Evolutionary conservation across 2,797 vertebrate species (phyloP).

Genomic region (Pelodytes ibericus): DNA sequence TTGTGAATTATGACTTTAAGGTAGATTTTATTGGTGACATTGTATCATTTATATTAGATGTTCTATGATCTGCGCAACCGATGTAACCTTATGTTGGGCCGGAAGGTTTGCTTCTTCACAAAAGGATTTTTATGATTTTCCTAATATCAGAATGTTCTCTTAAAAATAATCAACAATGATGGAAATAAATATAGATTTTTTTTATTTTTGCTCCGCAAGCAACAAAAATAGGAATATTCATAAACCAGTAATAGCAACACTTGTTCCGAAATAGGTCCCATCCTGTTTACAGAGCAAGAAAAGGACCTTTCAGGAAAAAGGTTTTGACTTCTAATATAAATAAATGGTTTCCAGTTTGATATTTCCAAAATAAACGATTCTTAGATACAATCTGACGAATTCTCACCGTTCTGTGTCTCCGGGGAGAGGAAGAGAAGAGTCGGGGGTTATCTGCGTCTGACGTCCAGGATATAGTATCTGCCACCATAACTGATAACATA

Average conservation of each 20-base stretch:
- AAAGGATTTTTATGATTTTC: too few species aligned
- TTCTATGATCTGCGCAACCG: too few species aligned
- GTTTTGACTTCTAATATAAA: conserved; percentile 26
- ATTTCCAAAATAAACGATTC: conserved; percentile 49
- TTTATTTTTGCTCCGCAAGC: conserved; percentile 5
- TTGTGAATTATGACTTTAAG: too few species aligned
- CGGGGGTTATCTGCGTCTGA: conserved; percentile 63
- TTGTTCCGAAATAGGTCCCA: conserved; percentile 39
- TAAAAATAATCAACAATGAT: background rate
- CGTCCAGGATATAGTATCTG: conserved; percentile 65
- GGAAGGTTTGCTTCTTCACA: background rate
- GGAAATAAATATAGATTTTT: too few species aligned
- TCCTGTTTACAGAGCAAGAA: conserved; percentile 42
- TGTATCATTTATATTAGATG: too few species aligned
- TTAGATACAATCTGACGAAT: conserved; percentile 47
- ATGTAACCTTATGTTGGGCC: background rate
- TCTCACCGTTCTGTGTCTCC: conserved; percentile 61
- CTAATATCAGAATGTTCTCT: too few species aligned
- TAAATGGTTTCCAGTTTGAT: conserved; percentile 39
- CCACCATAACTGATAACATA: conserved; percentile 62
- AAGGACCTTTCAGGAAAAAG: conserved; percentile 29
- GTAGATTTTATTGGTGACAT: too few species aligned
- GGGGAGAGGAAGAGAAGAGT: conserved; percentile 68
- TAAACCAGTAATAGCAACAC: conserved; percentile 9
- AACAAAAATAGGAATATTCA: conserved; percentile 8